Percentiles rank a stretch among this genome's conserved stretches.
Conservation (phyloP, 2,113 vertebrate species). For the Phalacrocorax brasilianus region DNA sequence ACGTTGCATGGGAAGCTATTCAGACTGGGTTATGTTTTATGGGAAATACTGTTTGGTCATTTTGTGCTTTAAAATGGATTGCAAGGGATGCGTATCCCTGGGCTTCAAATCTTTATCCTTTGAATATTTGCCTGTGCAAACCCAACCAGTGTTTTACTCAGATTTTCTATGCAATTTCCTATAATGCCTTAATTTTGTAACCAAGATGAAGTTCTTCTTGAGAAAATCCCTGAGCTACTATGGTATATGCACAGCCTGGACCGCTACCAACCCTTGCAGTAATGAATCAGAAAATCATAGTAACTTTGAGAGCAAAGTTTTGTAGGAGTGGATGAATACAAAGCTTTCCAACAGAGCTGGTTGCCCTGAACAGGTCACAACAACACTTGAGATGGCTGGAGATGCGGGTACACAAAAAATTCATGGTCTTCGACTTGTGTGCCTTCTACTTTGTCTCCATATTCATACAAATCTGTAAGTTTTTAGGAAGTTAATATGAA, state of each 20-base stretch:
- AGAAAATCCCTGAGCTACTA: neutral
- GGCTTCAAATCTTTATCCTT: neutral
- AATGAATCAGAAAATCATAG: neutral
- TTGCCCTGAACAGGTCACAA: neutral
- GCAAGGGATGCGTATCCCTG: neutral
- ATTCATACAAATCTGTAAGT: neutral
- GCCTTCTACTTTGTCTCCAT: neutral
- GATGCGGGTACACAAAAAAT: neutral
- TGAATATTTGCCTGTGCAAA: neutral
- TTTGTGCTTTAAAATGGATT: neutral
- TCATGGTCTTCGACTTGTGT: neutral
- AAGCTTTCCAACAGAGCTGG: neutral
- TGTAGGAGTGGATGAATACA: neutral
- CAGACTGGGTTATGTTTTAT: neutral
- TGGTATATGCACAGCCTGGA: neutral
- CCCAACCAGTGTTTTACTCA: neutral
- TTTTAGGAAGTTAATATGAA: neutral
- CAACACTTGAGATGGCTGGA: neutral
- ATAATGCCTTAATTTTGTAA: neutral
- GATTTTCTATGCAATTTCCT: neutral
- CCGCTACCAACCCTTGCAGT: neutral
- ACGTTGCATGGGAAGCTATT: neutral
- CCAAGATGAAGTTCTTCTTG: neutral
- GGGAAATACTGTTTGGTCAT: neutral
- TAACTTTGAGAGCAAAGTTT: neutral